Evolutionary conservation across 2,888 invertebrate genomes (phyloP).

Genomic region (Andricus curvator): DNA sequence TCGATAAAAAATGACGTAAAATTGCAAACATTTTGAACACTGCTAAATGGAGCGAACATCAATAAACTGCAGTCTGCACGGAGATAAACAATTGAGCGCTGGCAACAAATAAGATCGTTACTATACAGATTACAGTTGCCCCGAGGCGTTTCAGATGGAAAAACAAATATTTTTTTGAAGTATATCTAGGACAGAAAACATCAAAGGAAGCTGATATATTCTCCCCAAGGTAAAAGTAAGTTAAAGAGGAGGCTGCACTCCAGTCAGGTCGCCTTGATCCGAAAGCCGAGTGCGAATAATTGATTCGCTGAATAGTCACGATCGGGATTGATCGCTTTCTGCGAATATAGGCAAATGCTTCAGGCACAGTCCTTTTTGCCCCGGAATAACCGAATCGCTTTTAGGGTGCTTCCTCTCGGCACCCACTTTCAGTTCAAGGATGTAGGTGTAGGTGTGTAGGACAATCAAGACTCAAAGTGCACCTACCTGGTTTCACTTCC

Average conservation of each 20-base stretch:
- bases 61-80: neutral
- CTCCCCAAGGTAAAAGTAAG: neutral
- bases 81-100: neutral
- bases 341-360: constrained; percentile 1
- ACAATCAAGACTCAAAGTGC: neutral
- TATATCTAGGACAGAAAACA: neutral
- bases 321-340: constrained; percentile 7
- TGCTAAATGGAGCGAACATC: neutral
- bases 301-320: constrained; percentile 7
- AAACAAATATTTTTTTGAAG: neutral
- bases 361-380: neutral
- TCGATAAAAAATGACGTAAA: neutral
- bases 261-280: neutral
- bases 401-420: constrained; percentile 1
- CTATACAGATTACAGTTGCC: neutral
- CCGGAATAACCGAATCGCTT: neutral
- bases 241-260: neutral
- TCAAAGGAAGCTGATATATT: neutral
- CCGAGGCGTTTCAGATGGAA: neutral
- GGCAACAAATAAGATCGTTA: neutral
- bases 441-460: neutral
- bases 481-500: neutral
- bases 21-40: neutral
- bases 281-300: constrained; percentile 2
- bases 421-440: neutral